Percentiles rank a stretch among this genome's conserved stretches.
Conservation (phyloP, 1,140 invertebrate species). For the Drosophila nebulosa region DNA sequence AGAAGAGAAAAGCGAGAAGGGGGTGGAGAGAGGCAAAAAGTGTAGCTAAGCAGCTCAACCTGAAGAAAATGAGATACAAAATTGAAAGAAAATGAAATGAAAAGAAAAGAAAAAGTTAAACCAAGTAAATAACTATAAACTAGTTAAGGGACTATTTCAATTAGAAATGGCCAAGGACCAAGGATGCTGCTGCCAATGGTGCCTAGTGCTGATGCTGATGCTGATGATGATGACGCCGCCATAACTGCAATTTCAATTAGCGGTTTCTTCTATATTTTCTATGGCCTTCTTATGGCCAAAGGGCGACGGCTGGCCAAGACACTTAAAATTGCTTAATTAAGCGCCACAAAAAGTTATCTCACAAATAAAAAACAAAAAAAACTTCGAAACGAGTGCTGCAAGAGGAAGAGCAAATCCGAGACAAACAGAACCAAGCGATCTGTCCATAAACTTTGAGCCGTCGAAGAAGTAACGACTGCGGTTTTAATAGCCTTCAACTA, state of each 20-base stretch:
- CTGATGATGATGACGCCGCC: slow-evolving; percentile 17
- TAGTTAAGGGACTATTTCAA: slow-evolving; percentile 75
- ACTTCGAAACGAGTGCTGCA: too few relatives aligned
- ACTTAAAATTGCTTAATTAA: slow-evolving; percentile 77
- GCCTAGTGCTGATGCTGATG: background rate
- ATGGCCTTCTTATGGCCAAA: slow-evolving; percentile 23
- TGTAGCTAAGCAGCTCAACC: slow-evolving; percentile 46
- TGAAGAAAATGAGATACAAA: slow-evolving; percentile 1
- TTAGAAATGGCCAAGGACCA: slow-evolving; percentile 51
- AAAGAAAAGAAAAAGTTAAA: slow-evolving; percentile 39
- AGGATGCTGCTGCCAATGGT: slow-evolving; percentile 21
- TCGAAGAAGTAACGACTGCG: slow-evolving; percentile 69
- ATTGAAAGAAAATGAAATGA: background rate
- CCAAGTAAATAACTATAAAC: slow-evolving; percentile 74
- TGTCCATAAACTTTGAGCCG: slow-evolving; percentile 64
- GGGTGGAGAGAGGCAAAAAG: background rate
- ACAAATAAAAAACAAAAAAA: slow-evolving; percentile 47
- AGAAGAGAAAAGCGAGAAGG: slow-evolving; percentile 4
- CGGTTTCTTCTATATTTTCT: slow-evolving; percentile 68
- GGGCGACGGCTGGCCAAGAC: background rate
- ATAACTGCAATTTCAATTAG: slow-evolving; percentile 78
- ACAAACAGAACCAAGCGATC: background rate
- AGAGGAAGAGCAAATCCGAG: background rate
- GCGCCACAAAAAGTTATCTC: slow-evolving; percentile 60
- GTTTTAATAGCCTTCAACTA: slow-evolving; percentile 60